Evolutionary conservation across 1,140 invertebrate genomes (phyloP).

Genomic region (Globodera ellingtonae): DNA sequence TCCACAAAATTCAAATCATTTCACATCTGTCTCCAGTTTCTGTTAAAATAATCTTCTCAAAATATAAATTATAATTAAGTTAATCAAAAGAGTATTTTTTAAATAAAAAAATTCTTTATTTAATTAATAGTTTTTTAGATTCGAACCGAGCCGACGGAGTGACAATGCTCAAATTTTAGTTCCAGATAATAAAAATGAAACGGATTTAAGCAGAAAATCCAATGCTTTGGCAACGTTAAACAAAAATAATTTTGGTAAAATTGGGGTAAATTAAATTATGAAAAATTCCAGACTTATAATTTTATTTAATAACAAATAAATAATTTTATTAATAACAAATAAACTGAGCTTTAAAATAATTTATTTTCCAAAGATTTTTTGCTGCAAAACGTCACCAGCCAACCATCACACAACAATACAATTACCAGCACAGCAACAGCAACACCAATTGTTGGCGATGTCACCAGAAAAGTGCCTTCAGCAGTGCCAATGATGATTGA

Average conservation of each 20-base stretch:
- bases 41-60: background rate
- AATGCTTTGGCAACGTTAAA: background rate
- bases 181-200: too few species aligned
- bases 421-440: background rate
- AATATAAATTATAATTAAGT: background rate
- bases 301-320: too few species aligned
- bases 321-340: too few species aligned
- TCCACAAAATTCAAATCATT: background rate
- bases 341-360: too few species aligned
- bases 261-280: too few species aligned
- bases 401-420: background rate
- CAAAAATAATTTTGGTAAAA: too few species aligned
- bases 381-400: too few species aligned
- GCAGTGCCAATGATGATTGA: conserved; percentile 14
- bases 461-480: background rate
- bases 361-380: too few species aligned
- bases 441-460: background rate
- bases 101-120: background rate
- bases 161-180: too few species aligned
- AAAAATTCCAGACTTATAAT: too few species aligned
- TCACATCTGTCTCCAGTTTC: background rate
- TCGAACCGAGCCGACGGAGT: too few species aligned
- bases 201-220: background rate
- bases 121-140: too few species aligned
- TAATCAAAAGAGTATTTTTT: background rate